Evolutionary conservation across 2,888 invertebrate genomes (phyloP).

Genomic region (Odontocerum albicorne): DNA sequence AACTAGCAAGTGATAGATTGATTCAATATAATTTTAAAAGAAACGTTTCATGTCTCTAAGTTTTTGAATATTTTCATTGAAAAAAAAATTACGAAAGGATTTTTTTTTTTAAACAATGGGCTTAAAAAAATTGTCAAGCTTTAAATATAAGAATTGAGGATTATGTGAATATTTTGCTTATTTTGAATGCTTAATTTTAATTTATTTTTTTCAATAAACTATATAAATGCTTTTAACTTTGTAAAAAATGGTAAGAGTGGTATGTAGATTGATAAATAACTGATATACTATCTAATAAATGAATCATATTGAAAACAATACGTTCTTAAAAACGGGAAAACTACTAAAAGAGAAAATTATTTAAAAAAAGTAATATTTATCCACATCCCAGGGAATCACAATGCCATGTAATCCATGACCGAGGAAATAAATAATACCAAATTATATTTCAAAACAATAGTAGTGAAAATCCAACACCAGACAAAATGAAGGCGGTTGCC

Average conservation of each 20-base stretch:
- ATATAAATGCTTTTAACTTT: too few relatives aligned
- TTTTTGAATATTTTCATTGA: too few relatives aligned
- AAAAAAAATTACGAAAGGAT: too few relatives aligned
- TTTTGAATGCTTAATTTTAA: too few relatives aligned
- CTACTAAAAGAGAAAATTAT: constrained; percentile 32
- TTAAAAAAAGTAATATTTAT: constrained; percentile 27
- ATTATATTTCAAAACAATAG: constrained; percentile 25
- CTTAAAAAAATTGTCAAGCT: too few relatives aligned
- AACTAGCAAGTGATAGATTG: too few relatives aligned
- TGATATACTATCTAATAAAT: not conserved
- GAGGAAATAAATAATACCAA: constrained; percentile 3
- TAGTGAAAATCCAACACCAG: constrained; percentile 36
- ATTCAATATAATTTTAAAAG: too few relatives aligned
- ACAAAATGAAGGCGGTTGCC: constrained; percentile 25
- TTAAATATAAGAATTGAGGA: too few relatives aligned
- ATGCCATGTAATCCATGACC: constrained; percentile 5
- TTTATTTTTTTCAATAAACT: too few relatives aligned
- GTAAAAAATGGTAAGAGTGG: constrained; percentile 7
- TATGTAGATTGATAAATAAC: constrained; percentile 13
- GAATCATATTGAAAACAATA: not conserved
- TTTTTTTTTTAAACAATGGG: too few relatives aligned
- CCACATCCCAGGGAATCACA: constrained; percentile 35
- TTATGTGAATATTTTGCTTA: too few relatives aligned
- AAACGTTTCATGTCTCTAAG: too few relatives aligned
- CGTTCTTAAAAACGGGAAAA: constrained; percentile 3